Base-by-base conservation (phyloP, 2,797 vertebrate species). In the Anableps anableps region DNA sequence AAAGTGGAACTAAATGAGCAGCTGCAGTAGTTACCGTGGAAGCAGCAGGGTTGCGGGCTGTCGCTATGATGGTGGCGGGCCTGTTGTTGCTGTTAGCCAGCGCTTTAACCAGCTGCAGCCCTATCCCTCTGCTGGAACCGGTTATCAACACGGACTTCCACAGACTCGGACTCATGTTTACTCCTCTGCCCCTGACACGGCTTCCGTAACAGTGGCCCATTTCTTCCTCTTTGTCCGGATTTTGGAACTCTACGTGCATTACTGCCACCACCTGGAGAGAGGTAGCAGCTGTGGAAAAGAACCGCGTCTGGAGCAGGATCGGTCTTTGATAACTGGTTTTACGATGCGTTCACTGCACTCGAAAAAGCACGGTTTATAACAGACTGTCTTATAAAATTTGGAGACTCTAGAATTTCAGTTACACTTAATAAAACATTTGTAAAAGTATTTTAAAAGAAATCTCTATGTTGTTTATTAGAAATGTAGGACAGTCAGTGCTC, bases 121-220 rank as follows among this genome's bases (percentile, higher is more conserved):
- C 80, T 21, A 85, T 58, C 17, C 83, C 83, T 73, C 80, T 85
- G 74, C 73, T 79, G 47, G 26, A 73, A 11, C 62, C 75, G 23
- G 75, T 77, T 9, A 77, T 29, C 75, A 77, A 6, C 75, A 68
- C 75, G 23, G 75, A 77, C 8, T 5, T 60, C 16, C 74, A 75
- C 38, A 45, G 0, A 73, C 4, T 9, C 17, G 4, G 34, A 41
- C 64, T 41, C 64, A 41, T 38, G 34, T 23, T 38, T 38, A 38
- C 62, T 34, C 7, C 29, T 16, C 2, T 5, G 3, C n/a, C 11
- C 7, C 26, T 16, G 55, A 14, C 2, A 60, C 10, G 17, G 17
- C 58, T 62, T 62, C 29, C 13, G 53, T 13, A 14, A n/a, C 26
- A 60, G 55, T 31, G 29, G 16, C 16, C 55, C 55, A 60, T 29